These are phyloP conservation scores for Drosophila leontia DNA, from an alignment of 1,140 invertebrate genomes.

Conservation along the genomic window DNA sequence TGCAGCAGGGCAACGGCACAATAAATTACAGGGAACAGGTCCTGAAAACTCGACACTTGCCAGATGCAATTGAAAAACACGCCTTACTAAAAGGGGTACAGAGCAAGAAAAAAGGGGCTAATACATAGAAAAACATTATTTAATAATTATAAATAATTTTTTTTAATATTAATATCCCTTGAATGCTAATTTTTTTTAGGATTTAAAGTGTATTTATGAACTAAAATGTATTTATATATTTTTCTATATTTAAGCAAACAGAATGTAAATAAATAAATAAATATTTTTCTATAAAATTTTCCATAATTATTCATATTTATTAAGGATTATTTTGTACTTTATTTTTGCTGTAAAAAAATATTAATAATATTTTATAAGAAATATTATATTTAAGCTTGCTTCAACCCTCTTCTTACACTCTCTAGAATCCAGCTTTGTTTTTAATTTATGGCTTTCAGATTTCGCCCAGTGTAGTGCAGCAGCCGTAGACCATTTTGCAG, in stretches of 20 bases:
- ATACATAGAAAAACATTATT: too few species aligned
- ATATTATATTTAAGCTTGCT: neutral
- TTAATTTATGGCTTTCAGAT: neutral
- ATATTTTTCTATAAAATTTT: neutral
- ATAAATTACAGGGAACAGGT: conserved; percentile 10
- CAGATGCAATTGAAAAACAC: conserved; percentile 8
- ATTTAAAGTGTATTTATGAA: too few species aligned
- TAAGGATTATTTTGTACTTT: neutral
- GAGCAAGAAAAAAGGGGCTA: neutral
- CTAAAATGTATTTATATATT: neutral
- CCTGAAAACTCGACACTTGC: conserved; percentile 4
- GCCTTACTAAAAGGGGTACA: too few species aligned
- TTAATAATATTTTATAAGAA: neutral
- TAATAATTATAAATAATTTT: too few species aligned
- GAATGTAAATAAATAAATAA: too few species aligned
- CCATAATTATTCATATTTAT: neutral
- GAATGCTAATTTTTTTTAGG: too few species aligned
- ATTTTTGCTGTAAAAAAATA: neutral
- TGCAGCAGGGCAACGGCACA: conserved; percentile 1
- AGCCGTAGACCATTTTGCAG: conserved; percentile 42
- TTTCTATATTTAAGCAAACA: too few species aligned
- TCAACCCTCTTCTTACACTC: neutral
- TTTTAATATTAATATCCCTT: too few species aligned
- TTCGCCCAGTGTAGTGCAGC: conserved; percentile 24
- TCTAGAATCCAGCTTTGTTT: neutral